Evolutionary conservation across 2,113 vertebrate species (phyloP), one percentile per base, ranked within the genome.

Genomic region (Actenoides hombroni): DNA sequence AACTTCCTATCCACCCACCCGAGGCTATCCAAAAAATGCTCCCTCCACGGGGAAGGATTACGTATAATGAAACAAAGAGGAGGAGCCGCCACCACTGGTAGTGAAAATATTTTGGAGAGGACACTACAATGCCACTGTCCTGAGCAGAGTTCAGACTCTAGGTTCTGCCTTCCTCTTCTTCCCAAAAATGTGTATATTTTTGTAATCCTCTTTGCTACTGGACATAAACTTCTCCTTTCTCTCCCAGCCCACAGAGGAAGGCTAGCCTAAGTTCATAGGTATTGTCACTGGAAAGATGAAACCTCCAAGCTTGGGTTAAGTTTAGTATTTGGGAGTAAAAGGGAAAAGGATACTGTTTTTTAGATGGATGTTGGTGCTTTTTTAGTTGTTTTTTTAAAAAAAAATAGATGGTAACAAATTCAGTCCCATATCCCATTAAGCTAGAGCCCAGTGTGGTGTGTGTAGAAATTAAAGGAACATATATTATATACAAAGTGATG

Each of bases 21-120:
- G 97, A 91, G 97, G 97, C 49, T 98, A 98, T 48, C 97, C 98
- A 9, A 98, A 97, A 80, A 97, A 96, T 24, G 83, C 98, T 7
- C 97, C 97, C 33, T 97, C 98, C 44, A 91, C 96, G 48, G 98
- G 98, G 79, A 98, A 98, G 91, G 98, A 99, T 96, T 99, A 99
- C 0, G 99, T 99, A 95, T 99, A 98, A 98, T 91, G 69, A 24
- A 88, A 78, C 86, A 31, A 83, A 42, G 67, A 54, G 79, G 67
- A 75, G 59, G 71, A 96, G 31, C 80, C 8, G 3, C 60, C 44
- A 67, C 48, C 70, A 75, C 83, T 83, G 94, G 88, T 94, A 82
- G 63, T 59, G 49, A 92, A 88, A 90, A 53, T 60, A 69, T 86
- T 78, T 79, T 88, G 91, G 95, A 97, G 90, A 94, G 89, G 94